Evolutionary conservation across 1,140 invertebrate genomes (phyloP).

Genomic region (Penaeus chinensis): DNA sequence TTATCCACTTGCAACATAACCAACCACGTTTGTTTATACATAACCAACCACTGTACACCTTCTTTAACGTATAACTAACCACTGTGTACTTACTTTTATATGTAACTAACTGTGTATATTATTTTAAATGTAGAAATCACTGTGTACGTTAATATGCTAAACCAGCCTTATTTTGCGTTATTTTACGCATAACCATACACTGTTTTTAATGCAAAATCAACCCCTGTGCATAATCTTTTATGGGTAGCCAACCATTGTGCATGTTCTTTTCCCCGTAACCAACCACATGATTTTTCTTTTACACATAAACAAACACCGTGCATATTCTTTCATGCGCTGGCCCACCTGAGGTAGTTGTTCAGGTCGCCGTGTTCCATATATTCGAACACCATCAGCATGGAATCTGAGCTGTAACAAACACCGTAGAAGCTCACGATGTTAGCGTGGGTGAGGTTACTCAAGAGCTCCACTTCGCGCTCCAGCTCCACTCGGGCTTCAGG

Average conservation of each 20-base stretch:
- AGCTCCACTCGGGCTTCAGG: conserved; percentile 70
- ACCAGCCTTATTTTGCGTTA: no score
- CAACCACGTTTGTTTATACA: no score
- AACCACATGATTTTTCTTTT: no score
- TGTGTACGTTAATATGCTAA: no score
- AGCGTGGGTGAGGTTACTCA: conserved; percentile 70
- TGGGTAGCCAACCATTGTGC: not conserved
- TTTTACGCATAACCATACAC: no score
- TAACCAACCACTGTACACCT: no score
- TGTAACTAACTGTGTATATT: no score
- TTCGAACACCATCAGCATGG: conserved; percentile 64
- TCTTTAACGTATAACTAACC: no score
- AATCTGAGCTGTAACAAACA: conserved; percentile 60
- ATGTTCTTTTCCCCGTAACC: not conserved
- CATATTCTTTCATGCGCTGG: not conserved
- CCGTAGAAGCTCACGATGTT: conserved; percentile 64
- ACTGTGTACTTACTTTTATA: no score
- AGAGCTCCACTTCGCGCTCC: conserved; percentile 70
- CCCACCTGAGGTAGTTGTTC: conserved; percentile 64
- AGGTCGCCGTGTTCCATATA: conserved; percentile 64
- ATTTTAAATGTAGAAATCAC: no score
- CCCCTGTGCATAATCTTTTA: not conserved
- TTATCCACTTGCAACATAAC: no score
- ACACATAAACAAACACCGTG: not conserved
- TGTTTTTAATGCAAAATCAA: no score